A percentile compares a stretch with the other conserved stretches of the same genome.
Evolutionary conservation across 2,888 invertebrate species (phyloP).

Genomic region (Conistra vaccinii): DNA sequence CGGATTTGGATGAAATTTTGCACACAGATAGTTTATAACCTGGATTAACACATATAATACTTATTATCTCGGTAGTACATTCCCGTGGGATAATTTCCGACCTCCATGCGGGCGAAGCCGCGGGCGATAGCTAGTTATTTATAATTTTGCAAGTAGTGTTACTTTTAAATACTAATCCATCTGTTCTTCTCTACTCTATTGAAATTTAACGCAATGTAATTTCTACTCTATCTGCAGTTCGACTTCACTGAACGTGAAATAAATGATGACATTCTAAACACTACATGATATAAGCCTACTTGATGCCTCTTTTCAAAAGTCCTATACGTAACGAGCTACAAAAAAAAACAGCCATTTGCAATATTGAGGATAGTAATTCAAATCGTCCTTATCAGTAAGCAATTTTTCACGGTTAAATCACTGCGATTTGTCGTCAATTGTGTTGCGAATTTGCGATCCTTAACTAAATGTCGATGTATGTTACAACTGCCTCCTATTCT

Average conservation of each 20-base stretch:
- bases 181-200: background rate
- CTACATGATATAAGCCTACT: background rate
- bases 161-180: background rate
- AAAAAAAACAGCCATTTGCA: background rate
- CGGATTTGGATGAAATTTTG: too few species aligned
- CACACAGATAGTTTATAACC: too few species aligned
- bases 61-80: too few species aligned
- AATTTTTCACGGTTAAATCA: slow-evolving; percentile 19
- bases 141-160: background rate
- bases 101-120: too few species aligned
- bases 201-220: background rate
- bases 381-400: background rate
- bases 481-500: slow-evolving; percentile 4
- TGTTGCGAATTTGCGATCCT: slow-evolving; percentile 5
- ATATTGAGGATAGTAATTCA: background rate
- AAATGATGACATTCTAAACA: background rate
- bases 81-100: too few species aligned
- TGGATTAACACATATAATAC: too few species aligned
- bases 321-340: background rate
- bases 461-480: background rate
- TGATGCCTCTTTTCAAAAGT: background rate
- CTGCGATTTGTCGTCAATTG: slow-evolving; percentile 26
- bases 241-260: background rate
- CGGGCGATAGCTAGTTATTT: too few species aligned
- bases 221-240: background rate